Evolutionary conservation across 2,113 vertebrate species (phyloP).

Genomic region (Phalacrocorax pelagicus): DNA sequence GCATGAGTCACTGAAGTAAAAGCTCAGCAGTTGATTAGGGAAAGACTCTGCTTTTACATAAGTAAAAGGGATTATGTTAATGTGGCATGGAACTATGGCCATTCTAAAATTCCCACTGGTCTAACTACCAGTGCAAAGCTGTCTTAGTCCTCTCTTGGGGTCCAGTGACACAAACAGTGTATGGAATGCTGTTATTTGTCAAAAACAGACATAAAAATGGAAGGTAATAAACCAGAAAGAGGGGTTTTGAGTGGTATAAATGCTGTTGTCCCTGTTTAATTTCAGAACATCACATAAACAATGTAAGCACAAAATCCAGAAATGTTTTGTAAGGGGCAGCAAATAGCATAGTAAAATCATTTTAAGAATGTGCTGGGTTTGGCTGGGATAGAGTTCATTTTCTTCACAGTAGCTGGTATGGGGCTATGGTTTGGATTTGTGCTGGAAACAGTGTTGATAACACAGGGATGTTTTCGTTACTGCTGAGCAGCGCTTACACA

Average conservation of each 20-base stretch:
- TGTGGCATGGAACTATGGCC: accelerated
- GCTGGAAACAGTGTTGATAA: too few relatives aligned
- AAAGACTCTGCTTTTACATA: not conserved
- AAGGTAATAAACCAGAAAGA: not conserved
- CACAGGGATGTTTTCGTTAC: too few relatives aligned
- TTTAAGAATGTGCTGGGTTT: not conserved
- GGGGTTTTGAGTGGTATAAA: not conserved
- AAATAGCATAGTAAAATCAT: not conserved
- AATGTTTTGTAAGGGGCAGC: not conserved
- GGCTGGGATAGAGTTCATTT: too few relatives aligned
- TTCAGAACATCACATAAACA: not conserved
- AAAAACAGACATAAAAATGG: not conserved
- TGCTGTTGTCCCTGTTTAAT: not conserved
- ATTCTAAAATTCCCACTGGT: accelerated
- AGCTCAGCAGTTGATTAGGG: not conserved
- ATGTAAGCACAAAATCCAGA: not conserved
- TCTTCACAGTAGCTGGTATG: too few relatives aligned
- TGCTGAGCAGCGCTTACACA: too few relatives aligned
- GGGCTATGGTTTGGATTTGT: too few relatives aligned
- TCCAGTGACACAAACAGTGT: not conserved
- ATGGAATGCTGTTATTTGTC: not conserved
- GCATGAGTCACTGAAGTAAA: not conserved
- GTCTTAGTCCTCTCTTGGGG: not conserved
- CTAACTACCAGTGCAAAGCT: not conserved
- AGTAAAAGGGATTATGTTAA: not conserved